These are phyloP conservation scores for Heterocephalus glaber DNA, from an alignment of 2,113 vertebrate genomes.

Conservation along the genomic window DNA sequence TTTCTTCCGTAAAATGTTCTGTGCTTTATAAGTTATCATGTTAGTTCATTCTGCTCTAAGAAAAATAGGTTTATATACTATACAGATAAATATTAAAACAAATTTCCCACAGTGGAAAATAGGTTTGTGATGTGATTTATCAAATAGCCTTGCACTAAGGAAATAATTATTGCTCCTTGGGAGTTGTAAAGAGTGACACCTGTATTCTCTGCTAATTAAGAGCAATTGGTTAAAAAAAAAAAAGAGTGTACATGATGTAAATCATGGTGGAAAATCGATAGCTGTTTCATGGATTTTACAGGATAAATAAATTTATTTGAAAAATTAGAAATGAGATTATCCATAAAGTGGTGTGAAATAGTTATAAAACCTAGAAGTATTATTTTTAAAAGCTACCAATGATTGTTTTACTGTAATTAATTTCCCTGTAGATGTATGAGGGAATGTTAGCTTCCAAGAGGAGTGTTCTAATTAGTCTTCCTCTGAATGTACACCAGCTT, in stretches of 20 bases:
- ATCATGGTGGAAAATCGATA: neutral
- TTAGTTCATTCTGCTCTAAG: neutral
- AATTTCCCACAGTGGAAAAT: neutral
- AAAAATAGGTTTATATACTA: neutral
- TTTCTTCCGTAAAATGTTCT: constrained; percentile 27
- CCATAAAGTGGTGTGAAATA: neutral
- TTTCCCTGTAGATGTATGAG: neutral
- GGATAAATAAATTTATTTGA: neutral
- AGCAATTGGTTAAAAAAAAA: neutral
- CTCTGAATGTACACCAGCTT: neutral
- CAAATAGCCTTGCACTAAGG: neutral
- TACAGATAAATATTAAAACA: neutral
- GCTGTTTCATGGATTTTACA: neutral
- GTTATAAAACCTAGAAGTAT: neutral
- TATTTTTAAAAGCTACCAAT: neutral
- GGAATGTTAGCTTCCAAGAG: neutral
- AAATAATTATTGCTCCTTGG: neutral
- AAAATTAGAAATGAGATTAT: neutral
- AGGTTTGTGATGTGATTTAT: neutral
- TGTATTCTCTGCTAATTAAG: neutral
- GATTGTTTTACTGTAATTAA: neutral
- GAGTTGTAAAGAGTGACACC: neutral
- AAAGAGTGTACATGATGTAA: neutral
- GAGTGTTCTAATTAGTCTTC: neutral
- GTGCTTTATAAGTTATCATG: constrained; percentile 16